Percentiles rank a stretch among this genome's conserved stretches.
Conservation (phyloP, 2,113 vertebrate genomes). For the Rhadina sibilatrix region DNA sequence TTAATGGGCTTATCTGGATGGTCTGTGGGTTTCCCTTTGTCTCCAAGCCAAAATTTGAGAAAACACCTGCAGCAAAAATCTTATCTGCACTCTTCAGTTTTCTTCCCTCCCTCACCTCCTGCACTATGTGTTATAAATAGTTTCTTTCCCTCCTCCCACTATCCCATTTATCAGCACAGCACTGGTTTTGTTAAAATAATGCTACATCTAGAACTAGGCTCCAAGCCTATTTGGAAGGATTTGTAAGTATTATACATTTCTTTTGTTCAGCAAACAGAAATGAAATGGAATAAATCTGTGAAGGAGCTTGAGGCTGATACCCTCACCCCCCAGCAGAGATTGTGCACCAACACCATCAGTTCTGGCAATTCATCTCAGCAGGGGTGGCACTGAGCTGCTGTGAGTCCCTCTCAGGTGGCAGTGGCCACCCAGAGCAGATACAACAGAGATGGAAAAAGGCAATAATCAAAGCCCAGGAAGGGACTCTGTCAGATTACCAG, state of each 20-base stretch:
- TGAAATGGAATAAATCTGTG: not conserved
- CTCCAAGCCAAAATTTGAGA: slow-evolving; percentile 14
- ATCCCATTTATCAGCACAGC: not conserved
- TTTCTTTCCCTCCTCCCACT: not conserved
- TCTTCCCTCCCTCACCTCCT: slow-evolving; percentile 8
- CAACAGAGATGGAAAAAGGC: not conserved
- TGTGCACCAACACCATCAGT: accelerated
- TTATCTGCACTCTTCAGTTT: slow-evolving; percentile 29
- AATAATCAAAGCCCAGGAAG: not conserved
- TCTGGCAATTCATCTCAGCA: not conserved
- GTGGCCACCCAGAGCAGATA: not conserved
- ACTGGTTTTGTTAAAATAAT: slow-evolving; percentile 12
- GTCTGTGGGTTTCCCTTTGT: slow-evolving; percentile 16
- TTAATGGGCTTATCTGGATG: slow-evolving; percentile 30
- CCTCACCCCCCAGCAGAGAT: not conserved
- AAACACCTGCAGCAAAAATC: slow-evolving; percentile 35
- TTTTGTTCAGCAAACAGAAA: not conserved
- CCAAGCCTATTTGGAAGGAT: not conserved
- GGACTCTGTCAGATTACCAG: not conserved
- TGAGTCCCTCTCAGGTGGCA: not conserved
- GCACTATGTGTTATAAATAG: not conserved
- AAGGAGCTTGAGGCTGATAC: not conserved
- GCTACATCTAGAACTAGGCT: not conserved
- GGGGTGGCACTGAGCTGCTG: not conserved
- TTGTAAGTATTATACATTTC: not conserved